These are phyloP conservation scores for Rosalia funebris DNA, from an alignment of 2,888 invertebrate species.

Conservation along the genomic window DNA sequence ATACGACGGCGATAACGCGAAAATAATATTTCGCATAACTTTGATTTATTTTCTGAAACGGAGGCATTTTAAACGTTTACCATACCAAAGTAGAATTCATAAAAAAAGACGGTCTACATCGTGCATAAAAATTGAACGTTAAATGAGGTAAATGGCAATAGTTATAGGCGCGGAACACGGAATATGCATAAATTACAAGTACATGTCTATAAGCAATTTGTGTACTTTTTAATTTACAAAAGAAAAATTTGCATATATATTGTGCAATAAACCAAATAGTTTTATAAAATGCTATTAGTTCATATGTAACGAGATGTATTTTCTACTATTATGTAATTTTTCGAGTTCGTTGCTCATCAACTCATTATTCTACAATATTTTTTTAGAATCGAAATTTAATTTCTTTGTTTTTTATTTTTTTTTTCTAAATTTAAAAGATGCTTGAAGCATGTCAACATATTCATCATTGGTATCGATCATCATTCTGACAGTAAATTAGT, in stretches of 20 bases:
- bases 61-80: not conserved
- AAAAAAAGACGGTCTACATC: not conserved
- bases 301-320: not conserved
- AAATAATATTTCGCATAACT: too few relatives aligned
- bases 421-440: too few relatives aligned
- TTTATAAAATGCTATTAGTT: not conserved
- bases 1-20: too few relatives aligned
- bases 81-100: not conserved
- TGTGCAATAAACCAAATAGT: not conserved
- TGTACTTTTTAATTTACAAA: not conserved
- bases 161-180: constrained; percentile 34
- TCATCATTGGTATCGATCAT: too few relatives aligned
- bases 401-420: too few relatives aligned
- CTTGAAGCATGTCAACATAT: too few relatives aligned
- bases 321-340: not conserved
- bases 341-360: too few relatives aligned
- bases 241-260: not conserved
- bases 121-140: constrained; percentile 30
- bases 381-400: too few relatives aligned
- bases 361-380: too few relatives aligned
- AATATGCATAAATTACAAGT: constrained; percentile 30
- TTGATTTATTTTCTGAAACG: too few relatives aligned
- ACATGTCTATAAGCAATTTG: constrained; percentile 37
- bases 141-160: constrained; percentile 24
- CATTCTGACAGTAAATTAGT: too few relatives aligned